These are phyloP conservation scores for Ceratosolen solmsi DNA, from an alignment of 1,140 invertebrate genomes.

Conservation along the genomic window DNA sequence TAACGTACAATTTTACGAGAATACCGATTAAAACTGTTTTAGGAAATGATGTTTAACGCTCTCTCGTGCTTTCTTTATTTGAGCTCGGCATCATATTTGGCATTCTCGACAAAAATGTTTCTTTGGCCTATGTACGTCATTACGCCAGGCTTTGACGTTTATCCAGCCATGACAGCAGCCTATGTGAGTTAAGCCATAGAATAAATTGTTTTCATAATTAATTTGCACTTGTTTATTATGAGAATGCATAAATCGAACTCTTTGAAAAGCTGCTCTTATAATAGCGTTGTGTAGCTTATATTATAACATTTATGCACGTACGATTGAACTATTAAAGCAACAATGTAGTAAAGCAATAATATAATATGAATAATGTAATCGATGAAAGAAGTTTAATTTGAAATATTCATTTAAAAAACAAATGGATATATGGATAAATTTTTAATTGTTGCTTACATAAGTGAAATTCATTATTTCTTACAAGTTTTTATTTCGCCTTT, in stretches of 20 bases:
- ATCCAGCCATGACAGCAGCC: slow-evolving; percentile 87
- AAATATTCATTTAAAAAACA: too few relatives aligned
- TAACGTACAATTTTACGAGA: too few relatives aligned
- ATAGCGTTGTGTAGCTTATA: too few relatives aligned
- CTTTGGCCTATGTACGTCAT: slow-evolving; percentile 78
- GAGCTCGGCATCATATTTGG: slow-evolving; percentile 83
- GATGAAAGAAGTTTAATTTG: too few relatives aligned
- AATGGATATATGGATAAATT: too few relatives aligned
- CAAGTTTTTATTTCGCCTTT: too few relatives aligned
- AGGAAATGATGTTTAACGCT: slow-evolving; percentile 86
- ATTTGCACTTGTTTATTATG: neutral
- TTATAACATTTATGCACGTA: neutral
- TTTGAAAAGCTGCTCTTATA: neutral
- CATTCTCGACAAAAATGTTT: slow-evolving; percentile 82
- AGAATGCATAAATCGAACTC: neutral
- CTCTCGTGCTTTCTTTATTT: slow-evolving; percentile 84
- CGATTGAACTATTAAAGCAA: neutral
- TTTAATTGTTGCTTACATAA: too few relatives aligned
- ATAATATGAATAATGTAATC: too few relatives aligned
- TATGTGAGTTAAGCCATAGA: slow-evolving; percentile 79
- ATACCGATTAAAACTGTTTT: slow-evolving; percentile 60
- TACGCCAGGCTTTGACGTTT: slow-evolving; percentile 79
- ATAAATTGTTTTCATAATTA: neutral
- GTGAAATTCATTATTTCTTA: too few relatives aligned
- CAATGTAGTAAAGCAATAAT: neutral